phyloP scores from a whole-genome alignment of 2,888 invertebrate genomes.

The Gibbula magus region DNA sequence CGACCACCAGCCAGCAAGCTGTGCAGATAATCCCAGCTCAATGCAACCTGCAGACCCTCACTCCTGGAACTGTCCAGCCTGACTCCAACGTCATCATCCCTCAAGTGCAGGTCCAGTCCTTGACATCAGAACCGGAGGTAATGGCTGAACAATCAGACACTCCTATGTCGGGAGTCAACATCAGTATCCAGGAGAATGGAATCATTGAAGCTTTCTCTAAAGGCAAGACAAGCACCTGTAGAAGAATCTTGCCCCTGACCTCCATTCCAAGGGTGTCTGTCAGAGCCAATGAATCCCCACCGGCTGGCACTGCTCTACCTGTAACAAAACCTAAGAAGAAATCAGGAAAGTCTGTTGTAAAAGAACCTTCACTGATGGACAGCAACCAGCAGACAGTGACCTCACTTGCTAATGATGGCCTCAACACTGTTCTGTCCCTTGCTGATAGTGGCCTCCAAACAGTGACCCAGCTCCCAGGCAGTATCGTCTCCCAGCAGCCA shows the following conservation, averaged over 20 bases:
- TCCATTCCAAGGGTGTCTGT: not conserved
- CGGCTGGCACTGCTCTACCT: not conserved
- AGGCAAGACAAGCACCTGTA: not conserved
- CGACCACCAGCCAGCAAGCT: too few relatives aligned
- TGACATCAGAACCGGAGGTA: too few relatives aligned
- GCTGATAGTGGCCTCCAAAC: not conserved
- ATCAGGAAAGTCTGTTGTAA: not conserved
- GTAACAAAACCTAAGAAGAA: not conserved
- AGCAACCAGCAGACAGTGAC: not conserved
- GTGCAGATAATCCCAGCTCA: too few relatives aligned
- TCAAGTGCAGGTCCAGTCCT: too few relatives aligned
- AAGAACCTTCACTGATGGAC: too few relatives aligned
- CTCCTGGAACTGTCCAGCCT: too few relatives aligned
- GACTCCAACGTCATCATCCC: too few relatives aligned
- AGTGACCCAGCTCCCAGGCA: not conserved
- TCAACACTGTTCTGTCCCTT: not conserved
- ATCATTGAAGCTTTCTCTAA: not conserved
- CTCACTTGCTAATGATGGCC: not conserved
- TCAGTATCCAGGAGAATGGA: not conserved
- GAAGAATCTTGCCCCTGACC: not conserved
- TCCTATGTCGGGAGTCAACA: not conserved
- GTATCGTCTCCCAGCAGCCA: constrained; percentile 1
- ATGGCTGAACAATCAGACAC: too few relatives aligned
- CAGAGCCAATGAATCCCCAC: not conserved
- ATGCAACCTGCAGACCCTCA: too few relatives aligned